Evolutionary conservation across 2,797 vertebrate species (phyloP), one percentile per base, ranked within the genome.

Genomic region (Silurus lanzhouensis): DNA sequence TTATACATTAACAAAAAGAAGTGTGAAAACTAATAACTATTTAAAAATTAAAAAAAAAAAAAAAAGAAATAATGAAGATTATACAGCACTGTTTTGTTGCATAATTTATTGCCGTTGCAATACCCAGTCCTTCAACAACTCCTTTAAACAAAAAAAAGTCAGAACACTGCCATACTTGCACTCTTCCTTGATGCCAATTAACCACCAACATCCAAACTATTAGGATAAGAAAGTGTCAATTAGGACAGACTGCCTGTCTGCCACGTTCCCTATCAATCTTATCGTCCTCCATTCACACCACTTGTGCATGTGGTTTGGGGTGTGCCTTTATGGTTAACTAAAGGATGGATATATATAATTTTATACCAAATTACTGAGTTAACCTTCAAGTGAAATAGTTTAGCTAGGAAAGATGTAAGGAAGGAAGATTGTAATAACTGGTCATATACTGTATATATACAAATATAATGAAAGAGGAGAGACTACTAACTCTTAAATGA

Each of bases 281-380:
- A 60, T 25, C 27, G 20, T 15, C 55, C 75, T 60, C 55, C 58
- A 78, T 31, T 20, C 57, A 60, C 74, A 76, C 14, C 4, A 15
- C 44, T 14, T 12, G 27, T 7, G 20, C 19, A 13, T 38, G 27
- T 61, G 76, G 76, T 78, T 44, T 78, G 0, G 27, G 9, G 9
- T 77, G 27, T 77, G 17, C 55, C 7, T 61, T 78, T 78, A 61
- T 10, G 22, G 14, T 9, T 55, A 22, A 77, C 58, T 78, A 60
- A 38, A 78, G 19, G 20, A 20, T 44, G 27, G 57, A 22, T 17
- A 61, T 22, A 5, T 22, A 61, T 22, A 60, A 78, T 58, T 55
- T 75, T 55, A 48, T 72, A 48, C 10, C 17, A 72, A 22, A 48
- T 75, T 75, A 75, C n/a, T 55, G 71, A 75, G 64, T 72, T 25